Evolutionary conservation across 2,113 vertebrate genomes (phyloP), one percentile per base, ranked within the genome.

Genomic region (Boleophthalmus pectinirostris): DNA sequence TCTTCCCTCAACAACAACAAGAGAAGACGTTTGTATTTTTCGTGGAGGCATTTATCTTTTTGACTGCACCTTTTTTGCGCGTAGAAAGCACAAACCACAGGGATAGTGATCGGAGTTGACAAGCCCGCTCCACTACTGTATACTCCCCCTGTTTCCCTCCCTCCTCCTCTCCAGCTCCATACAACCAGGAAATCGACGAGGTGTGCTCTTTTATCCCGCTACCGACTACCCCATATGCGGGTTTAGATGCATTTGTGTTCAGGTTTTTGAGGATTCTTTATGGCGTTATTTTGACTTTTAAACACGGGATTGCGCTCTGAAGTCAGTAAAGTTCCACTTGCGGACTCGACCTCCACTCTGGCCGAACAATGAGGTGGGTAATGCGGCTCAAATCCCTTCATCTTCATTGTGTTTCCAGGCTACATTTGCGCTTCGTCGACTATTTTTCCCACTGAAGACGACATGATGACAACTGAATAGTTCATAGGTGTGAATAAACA

Each of bases 111-210:
- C 90, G 78, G 92, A 93, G 90, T 92, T 93, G 92, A 93, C 92
- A 91, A 90, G 82, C 89, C 79, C 81, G 88, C 89, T 91, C 83
- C 87, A 80, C 91, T 90, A 90, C 91, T 92, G 90, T 91, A 91
- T 89, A 81, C 81, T 66, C 78, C 73, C 85, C 76, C 56, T 11
- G 56, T 70, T 60, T 64, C 80, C 67, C 78, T 71, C 73, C 78
- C 80, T 82, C 82, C 82, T 71, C 82, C 84, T 43, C 74, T 75
- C 78, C 81, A 82, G 70, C 85, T 84, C 78, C 78, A 72, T 82
- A 91, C 87, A 93, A 94, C 92, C 93, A 94, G 93, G 93, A 94
- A 94, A 93, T 92, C 87, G 89, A 82, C 90, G 92, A 87, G 92
- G 92, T 89, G 89, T 91, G 85, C 89, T 88, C 72, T 84, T 90